Evolutionary conservation across 2,797 vertebrate genomes (phyloP), one percentile per base, ranked within the genome.

Genomic region (Hyperoplus lanceolatus): DNA sequence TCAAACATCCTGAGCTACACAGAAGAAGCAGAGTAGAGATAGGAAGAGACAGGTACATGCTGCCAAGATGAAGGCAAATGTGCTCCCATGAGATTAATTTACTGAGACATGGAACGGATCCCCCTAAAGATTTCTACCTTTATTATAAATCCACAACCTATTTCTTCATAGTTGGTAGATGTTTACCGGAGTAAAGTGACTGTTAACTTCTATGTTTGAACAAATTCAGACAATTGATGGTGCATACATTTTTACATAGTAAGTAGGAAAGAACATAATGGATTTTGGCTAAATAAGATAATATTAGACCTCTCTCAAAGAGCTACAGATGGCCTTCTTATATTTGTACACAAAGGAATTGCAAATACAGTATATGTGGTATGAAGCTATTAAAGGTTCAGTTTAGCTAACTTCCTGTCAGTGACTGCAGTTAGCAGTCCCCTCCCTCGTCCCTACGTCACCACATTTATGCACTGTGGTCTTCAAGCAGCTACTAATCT

Each of bases 1-100:
- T 99, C 98, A 65, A 99, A 99, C 97, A 99, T 99, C 80, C 94
- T 96, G 95, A 94, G 96, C 96, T 6, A 93, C 87, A 90, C 96
- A 96, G 87, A 93, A 90, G 74, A 94, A 92, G 0, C 94, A 85
- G 68, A 79, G 66, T 59, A 83, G 79, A 85, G 95, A 95, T 68
- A 96, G 93, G 72, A 92, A 90, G 0, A 92, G 92, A 72, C 80
- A 88, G 45, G 13, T 49, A 55, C 46, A 54, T n/a, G 48, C 66
- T 75, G 72, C 88, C 59, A 69, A 61, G 48, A 73, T 69, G 41
- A 76, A 81, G 51, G 70, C 29, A 75, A 21, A 79, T 21, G 1
- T 53, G 21, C 21, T 70, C 41, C 10, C 15, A 8, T 48, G 12
- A 51, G 69, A 59, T 77, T 54, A 36, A 68, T 3, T 45, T 59